Evolutionary conservation across 1,140 invertebrate species (phyloP).

Genomic region (Dryas iulia): DNA sequence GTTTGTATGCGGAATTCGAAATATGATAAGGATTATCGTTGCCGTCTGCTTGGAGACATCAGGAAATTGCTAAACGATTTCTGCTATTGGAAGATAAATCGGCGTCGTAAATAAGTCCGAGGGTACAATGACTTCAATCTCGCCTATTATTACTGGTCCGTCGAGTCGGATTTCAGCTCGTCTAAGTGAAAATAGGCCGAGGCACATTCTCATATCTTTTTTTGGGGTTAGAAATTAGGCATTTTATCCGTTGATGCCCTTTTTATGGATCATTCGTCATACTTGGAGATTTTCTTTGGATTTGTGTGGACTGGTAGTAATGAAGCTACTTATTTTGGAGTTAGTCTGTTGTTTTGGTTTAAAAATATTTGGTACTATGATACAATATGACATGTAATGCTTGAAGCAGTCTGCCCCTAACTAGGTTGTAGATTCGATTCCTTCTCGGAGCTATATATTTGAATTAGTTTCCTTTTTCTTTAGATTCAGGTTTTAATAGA

Average conservation of each 20-base stretch:
- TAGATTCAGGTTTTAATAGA: too few species aligned
- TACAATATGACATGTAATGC: too few species aligned
- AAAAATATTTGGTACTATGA: background rate
- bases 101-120: slow-evolving; percentile 42
- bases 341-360: background rate
- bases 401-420: too few species aligned
- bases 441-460: too few species aligned
- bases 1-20: background rate
- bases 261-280: background rate
- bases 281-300: background rate
- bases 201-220: slow-evolving; percentile 16
- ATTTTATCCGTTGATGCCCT: background rate
- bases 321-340: background rate
- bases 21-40: background rate
- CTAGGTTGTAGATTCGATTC: too few species aligned
- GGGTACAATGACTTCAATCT: slow-evolving; percentile 41
- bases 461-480: too few species aligned
- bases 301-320: background rate
- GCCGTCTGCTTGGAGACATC: slow-evolving; percentile 1
- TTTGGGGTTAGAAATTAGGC: background rate
- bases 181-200: slow-evolving; percentile 32
- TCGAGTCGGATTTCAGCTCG: slow-evolving; percentile 37
- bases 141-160: slow-evolving; percentile 40
- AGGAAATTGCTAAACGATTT: slow-evolving; percentile 31
- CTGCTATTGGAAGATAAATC: slow-evolving; percentile 37